These are phyloP conservation scores for Platanista minor DNA, from an alignment of 2,113 vertebrate species.

Conservation along the genomic window DNA sequence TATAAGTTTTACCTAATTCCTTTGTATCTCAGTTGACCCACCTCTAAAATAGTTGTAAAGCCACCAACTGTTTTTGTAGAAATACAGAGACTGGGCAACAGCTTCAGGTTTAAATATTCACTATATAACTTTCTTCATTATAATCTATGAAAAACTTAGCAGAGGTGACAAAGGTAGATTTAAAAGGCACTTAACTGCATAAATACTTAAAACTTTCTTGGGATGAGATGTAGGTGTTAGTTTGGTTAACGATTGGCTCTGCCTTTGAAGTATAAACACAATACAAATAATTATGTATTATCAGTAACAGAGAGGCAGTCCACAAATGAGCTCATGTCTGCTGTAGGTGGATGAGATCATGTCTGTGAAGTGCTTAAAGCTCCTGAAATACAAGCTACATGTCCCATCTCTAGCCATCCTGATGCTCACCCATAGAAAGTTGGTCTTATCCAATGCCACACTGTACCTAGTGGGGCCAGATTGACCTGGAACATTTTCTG, in stretches of 20 bases:
- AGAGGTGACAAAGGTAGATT: background rate
- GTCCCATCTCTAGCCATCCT: background rate
- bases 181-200: background rate
- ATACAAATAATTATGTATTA: conserved; percentile 49
- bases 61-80: background rate
- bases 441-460: background rate
- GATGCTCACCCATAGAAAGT: background rate
- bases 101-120: background rate
- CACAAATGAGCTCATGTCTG: conserved; percentile 54
- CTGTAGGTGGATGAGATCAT: conserved; percentile 52
- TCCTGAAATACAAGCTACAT: conserved; percentile 15
- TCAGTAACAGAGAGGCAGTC: conserved; percentile 35
- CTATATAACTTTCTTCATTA: background rate
- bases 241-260: background rate
- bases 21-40: background rate
- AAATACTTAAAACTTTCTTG: background rate
- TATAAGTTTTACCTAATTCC: background rate
- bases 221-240: background rate
- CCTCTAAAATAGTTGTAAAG: background rate
- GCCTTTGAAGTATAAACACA: conserved; percentile 12
- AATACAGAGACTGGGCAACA: background rate
- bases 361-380: conserved; percentile 17
- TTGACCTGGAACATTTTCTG: background rate
- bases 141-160: background rate
- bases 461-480: background rate